Evolutionary conservation across 1,140 invertebrate genomes (phyloP), one percentile per base, ranked within the genome.

Genomic region (Euwallacea similis): DNA sequence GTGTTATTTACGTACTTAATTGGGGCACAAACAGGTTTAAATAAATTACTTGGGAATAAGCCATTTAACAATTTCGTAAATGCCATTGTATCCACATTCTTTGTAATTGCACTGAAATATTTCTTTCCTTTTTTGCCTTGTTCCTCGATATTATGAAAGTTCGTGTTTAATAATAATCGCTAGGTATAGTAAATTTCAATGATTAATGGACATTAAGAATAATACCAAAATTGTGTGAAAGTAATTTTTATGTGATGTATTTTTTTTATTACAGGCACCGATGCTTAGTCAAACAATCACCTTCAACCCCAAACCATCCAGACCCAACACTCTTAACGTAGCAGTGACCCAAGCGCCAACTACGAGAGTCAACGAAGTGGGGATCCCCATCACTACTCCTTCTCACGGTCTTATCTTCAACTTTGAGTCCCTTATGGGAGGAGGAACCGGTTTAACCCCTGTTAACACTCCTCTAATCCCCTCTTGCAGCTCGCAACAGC

Each of bases 381-480:
- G 93, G 33, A 86, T 96, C 62, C 87, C 93, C 60, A 94, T 96
- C 67, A 91, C 90, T 64, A 97, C 94, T 2, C 95, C 94, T 0
- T 94, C 93, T 62, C 90, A 88, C 73, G 94, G 93, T 21, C 90
- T 95, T 69, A 88, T 88, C 43, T 94, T 96, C 79, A 95, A 95
- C 81, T 96, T 96, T 78, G 95, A 97, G 74, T 93, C 92, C 56
- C 86, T 97, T 65, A 95, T 97, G 90, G 94, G 95, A 75, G 93
- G 93, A 55, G 94, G 94, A 68, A 96, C 94, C 6, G 94, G 94
- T 0, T 84, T 96, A 9, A 96, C 94, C 6, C 94, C 94, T 0
- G 90, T 96, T 6, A 88, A 89, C 10, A 88, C 86, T 67, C 88
- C 88, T 0, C 75, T 91, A 56, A 82, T 89, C 73, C 88, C 88